Evolutionary conservation across 2,797 vertebrate species (phyloP), one percentile per base, ranked within the genome.

Genomic region (Microcaecilia unicolor): DNA sequence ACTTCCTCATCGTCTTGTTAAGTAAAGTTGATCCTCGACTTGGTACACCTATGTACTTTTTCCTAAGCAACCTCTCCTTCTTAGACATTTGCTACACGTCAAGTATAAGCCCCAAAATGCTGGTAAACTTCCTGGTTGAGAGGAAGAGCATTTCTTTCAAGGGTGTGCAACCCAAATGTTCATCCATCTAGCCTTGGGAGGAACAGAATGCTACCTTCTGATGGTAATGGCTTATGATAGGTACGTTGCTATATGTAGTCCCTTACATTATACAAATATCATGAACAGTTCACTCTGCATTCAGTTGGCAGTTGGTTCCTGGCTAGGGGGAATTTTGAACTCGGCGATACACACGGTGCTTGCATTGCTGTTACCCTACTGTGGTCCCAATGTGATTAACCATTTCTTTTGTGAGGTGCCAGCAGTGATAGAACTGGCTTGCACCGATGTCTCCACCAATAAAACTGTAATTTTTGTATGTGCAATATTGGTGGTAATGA

Each of bases 381-480:
- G 27, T 44, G 33, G 41, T 11, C 22, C 22, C 8, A 44, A 44
- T 44, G 22, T 44, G 19, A 36, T 44, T 11, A 44, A 44, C 5
- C 41, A 44, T 23, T 44, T 44, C 16, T 44, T 44, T 22, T 44
- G 41, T 25, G 41, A 44, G 18, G 14, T 44, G 2, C 41, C 41
- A n/a, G 28, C 33, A 12, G 17, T 44, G 6, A 10, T 44, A 18
- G 41, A 44, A 27, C 14, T 44, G 10, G 33, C 41, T n/a, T 44
- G 41, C 17, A 15, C 19, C 18, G 41, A 44, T 25, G 17, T 16
- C 11, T 44, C 32, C 15, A 12, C 30, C 6, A 44, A 44, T 13
- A 44, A 36, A 22, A 35, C 19, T 4, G 5, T 41, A 10, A 27
- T 41, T 17, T 44, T 44, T 22, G 15, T 35, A 13, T 44, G 28